Evolutionary conservation across 2,113 vertebrate species (phyloP).

Genomic region (Corydoras maculifer): DNA sequence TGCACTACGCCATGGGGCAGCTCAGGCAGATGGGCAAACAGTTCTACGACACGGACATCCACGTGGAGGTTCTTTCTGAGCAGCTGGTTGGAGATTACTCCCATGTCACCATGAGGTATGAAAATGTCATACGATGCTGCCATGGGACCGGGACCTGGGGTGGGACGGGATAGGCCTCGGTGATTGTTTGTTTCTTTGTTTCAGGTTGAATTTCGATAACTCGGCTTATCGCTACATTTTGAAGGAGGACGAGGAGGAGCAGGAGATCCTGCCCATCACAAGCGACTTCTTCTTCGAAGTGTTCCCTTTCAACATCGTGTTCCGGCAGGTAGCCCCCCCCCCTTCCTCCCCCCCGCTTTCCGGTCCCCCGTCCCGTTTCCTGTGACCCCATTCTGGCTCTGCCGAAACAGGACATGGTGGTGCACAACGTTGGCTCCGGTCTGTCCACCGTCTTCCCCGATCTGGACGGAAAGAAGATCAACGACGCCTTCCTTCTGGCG

Average conservation of each 20-base stretch:
- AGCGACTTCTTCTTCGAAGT: slow-evolving; percentile 72
- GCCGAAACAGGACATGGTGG: slow-evolving; percentile 63
- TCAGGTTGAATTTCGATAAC: slow-evolving; percentile 71
- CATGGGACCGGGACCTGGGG: no score
- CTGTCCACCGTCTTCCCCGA: slow-evolving; percentile 66
- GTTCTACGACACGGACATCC: slow-evolving; percentile 70
- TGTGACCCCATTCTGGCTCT: not conserved
- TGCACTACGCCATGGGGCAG: slow-evolving; percentile 71
- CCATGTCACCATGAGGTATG: slow-evolving; percentile 68
- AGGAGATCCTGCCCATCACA: slow-evolving; percentile 68
- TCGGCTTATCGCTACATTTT: slow-evolving; percentile 69
- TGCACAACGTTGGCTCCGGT: slow-evolving; percentile 67
- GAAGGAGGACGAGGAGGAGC: slow-evolving; percentile 67
- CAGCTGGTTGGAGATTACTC: slow-evolving; percentile 69
- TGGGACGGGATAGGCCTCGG: no score
- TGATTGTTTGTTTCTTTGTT: not conserved
- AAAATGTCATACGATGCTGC: no score
- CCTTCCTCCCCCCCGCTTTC: not conserved
- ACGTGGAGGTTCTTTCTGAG: slow-evolving; percentile 68
- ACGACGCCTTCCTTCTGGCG: slow-evolving; percentile 63
- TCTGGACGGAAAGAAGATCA: slow-evolving; percentile 70
- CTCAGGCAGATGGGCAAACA: slow-evolving; percentile 71
- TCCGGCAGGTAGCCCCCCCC: slow-evolving; percentile 60
- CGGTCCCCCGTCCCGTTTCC: not conserved
- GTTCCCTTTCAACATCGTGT: slow-evolving; percentile 70